These are phyloP conservation scores for Acanthochromis polyacanthus DNA, from an alignment of 2,113 vertebrate species.

Conservation along the genomic window DNA sequence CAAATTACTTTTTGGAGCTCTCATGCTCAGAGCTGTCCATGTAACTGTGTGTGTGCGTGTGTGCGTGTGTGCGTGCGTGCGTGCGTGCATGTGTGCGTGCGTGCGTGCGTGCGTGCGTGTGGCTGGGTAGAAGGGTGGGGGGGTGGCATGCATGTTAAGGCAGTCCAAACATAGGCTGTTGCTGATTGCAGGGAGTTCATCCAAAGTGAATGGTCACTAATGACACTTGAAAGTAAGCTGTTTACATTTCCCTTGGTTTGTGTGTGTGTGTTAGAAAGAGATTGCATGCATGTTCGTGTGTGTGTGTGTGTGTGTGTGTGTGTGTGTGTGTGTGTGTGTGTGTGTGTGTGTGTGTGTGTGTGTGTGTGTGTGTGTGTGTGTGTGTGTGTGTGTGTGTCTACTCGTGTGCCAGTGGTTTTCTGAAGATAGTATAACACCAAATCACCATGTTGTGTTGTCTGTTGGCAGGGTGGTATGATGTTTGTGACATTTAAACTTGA, in stretches of 20 bases:
- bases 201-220: conserved; percentile 62
- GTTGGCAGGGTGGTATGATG: conserved; percentile 24
- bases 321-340: too few species aligned
- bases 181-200: conserved; percentile 58
- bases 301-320: too few species aligned
- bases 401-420: conserved; percentile 33
- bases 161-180: conserved; percentile 59
- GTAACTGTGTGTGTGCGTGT: conserved; percentile 32
- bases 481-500: conserved; percentile 53
- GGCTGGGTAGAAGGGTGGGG: too few species aligned
- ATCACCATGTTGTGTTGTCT: conserved; percentile 28
- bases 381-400: background rate
- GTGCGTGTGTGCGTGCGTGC: conserved; percentile 15
- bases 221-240: conserved; percentile 57
- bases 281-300: background rate
- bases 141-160: conserved; percentile 18
- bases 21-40: conserved; percentile 71
- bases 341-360: conserved; percentile 5
- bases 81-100: background rate
- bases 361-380: conserved; percentile 21
- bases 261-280: conserved; percentile 18
- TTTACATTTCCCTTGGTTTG: conserved; percentile 39
- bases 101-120: conserved; percentile 14
- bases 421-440: conserved; percentile 49
- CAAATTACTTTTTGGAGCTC: conserved; percentile 83